Percentiles rank a stretch among this genome's conserved stretches.
These are phyloP conservation scores for Centropus unirufus DNA, from an alignment of 2,113 vertebrate species.

Conservation along the genomic window DNA sequence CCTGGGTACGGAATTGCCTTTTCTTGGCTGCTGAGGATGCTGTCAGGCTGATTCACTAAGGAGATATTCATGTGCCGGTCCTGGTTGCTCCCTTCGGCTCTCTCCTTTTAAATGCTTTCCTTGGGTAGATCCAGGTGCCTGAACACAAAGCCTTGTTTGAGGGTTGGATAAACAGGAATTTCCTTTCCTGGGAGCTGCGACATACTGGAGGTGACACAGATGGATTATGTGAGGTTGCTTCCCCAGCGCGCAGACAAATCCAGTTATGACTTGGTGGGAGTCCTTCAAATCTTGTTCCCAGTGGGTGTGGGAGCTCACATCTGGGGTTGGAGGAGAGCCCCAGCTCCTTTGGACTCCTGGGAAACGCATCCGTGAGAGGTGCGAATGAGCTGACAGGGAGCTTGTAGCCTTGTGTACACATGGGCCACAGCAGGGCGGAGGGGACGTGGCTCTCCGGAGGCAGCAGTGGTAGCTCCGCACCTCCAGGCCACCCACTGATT, in stretches of 20 bases:
- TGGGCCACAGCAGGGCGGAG: not conserved
- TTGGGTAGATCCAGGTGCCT: not conserved
- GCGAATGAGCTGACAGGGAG: not conserved
- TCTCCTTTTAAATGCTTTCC: not conserved
- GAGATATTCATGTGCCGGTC: conserved; percentile 39
- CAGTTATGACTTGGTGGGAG: not conserved
- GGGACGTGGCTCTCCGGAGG: not conserved
- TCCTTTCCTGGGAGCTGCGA: not conserved
- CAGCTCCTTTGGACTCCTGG: not conserved
- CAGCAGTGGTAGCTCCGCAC: not conserved
- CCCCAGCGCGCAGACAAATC: not conserved
- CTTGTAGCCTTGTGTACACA: not conserved
- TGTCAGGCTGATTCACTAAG: conserved; percentile 52
- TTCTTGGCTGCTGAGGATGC: conserved; percentile 62
- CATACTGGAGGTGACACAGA: not conserved
- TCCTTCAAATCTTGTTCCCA: not conserved
- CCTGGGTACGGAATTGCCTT: not conserved
- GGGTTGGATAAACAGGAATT: not conserved
- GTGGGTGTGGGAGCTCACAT: accelerated
- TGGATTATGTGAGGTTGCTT: not conserved
- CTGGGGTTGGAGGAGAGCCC: not conserved
- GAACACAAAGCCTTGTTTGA: not conserved
- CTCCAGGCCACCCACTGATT: not conserved
- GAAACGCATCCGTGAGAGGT: not conserved
- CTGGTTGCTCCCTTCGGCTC: not conserved